Percentiles rank a stretch among this genome's conserved stretches.
phyloP scores from a whole-genome alignment of 2,888 invertebrate genomes.

The Aelia acuminata region DNA sequence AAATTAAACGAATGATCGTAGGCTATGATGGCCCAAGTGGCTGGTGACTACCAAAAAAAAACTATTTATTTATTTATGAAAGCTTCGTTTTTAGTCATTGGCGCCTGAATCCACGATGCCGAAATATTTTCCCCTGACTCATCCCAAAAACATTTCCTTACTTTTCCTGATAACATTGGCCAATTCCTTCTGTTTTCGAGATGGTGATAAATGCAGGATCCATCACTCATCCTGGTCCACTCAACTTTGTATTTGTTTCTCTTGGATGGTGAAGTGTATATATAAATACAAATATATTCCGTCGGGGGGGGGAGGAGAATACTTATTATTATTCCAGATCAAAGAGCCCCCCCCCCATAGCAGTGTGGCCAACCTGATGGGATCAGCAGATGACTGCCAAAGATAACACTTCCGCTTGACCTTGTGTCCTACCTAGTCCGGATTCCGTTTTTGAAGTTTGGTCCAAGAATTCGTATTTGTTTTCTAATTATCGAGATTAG shows the following conservation, averaged over 20 bases:
- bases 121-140: not conserved
- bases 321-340: not conserved
- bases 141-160: not conserved
- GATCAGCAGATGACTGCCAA: constrained; percentile 9
- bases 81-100: not conserved
- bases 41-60: no score
- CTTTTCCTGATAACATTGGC: not conserved
- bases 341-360: not conserved
- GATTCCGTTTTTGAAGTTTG: not conserved
- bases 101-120: not conserved
- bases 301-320: not conserved
- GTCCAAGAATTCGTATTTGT: not conserved
- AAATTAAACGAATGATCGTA: no score
- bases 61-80: no score
- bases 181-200: not conserved
- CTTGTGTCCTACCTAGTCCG: not conserved
- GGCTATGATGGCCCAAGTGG: no score
- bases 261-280: no score
- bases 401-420: not conserved
- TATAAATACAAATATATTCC: not conserved
- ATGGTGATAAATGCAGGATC: not conserved
- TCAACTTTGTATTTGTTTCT: not conserved
- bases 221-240: not conserved
- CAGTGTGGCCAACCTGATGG: not conserved
- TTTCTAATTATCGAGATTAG: not conserved